Conservation (phyloP, 2,113 vertebrate genomes). For the Erinaceus europaeus region DNA sequence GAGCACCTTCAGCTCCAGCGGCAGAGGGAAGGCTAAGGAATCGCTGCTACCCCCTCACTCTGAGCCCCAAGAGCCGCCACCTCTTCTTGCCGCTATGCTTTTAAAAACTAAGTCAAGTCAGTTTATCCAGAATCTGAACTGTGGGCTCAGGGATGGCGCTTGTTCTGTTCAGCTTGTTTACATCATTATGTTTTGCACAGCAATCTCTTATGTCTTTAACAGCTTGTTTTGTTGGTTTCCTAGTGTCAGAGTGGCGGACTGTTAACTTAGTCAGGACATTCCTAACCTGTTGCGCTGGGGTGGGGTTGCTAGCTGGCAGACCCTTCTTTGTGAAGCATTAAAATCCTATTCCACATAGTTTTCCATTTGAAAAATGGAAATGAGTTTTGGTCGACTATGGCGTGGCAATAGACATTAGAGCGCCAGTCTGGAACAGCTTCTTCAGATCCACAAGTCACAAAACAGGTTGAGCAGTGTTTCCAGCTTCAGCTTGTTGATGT, state of each 20-base stretch:
- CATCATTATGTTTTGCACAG: neutral
- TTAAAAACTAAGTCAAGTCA: too few species aligned
- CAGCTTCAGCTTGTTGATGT: neutral
- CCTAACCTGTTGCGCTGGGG: neutral
- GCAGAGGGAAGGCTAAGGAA: neutral
- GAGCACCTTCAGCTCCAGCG: neutral
- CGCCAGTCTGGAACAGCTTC: neutral
- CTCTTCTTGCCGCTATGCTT: too few species aligned
- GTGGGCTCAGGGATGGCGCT: neutral
- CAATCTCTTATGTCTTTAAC: constrained; percentile 14
- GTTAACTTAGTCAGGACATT: constrained; percentile 26
- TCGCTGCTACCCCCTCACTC: neutral
- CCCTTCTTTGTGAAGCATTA: neutral
- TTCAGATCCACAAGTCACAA: constrained; percentile 3
- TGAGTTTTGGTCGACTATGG: neutral
- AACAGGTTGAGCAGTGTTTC: neutral
- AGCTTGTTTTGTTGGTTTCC: constrained; percentile 47
- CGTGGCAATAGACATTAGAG: neutral
- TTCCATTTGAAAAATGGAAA: neutral
- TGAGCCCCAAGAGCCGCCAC: neutral
- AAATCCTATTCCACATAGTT: neutral
- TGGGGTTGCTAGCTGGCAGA: neutral
- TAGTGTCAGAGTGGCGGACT: neutral
- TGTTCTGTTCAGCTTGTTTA: neutral
- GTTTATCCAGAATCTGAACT: neutral